Base-by-base conservation (phyloP, 2,797 vertebrate genomes). In the Chrysolophus pictus region DNA sequence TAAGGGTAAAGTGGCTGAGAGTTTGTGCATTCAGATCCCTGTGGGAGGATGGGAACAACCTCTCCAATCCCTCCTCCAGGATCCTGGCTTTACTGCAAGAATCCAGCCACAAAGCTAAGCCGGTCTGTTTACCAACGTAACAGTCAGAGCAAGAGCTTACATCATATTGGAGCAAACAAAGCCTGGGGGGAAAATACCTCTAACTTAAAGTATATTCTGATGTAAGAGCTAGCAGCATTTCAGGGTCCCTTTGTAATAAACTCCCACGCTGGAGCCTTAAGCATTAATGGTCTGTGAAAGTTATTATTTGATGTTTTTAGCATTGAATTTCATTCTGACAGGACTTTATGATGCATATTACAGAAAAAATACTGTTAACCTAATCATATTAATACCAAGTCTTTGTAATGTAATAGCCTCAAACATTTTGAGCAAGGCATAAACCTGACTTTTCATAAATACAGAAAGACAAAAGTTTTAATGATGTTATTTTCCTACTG, bases 271-370 rank as follows among this genome's bases (percentile, higher is more conserved):
- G 59, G 4, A 92, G 94, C 47, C 84, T 92, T 94, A 90, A 96
- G 94, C 67, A 74, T 90, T 92, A 93, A 95, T 69, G 71, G 91
- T 53, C 93, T 95, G 96, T 64, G 81, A 94, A 97, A 95, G 93
- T 84, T 96, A 92, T 96, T 93, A 94, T 51, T 88, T 5, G 5
- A 76, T 8, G 35, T 70, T 96, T 96, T 88, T 23, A 92, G 90
- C 95, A 26, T 84, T 91, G 6, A n/a, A 1, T 90, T 94, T 87
- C 74, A 18, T 74, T 73, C 88, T 87, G 87, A 93, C 19, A 8
- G 78, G 85, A 24, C 85, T 92, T 93, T 72, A 67, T 94, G 92
- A 96, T 96, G 71, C 41, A 49, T 63, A 85, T 93, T 91, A 79
- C 94, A 94, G 95, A 55, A 89, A 68, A 67, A 84, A 86, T 42